Conservation (phyloP, 1,140 invertebrate species). For the Gyrodactylus bullatarudis region DNA sequence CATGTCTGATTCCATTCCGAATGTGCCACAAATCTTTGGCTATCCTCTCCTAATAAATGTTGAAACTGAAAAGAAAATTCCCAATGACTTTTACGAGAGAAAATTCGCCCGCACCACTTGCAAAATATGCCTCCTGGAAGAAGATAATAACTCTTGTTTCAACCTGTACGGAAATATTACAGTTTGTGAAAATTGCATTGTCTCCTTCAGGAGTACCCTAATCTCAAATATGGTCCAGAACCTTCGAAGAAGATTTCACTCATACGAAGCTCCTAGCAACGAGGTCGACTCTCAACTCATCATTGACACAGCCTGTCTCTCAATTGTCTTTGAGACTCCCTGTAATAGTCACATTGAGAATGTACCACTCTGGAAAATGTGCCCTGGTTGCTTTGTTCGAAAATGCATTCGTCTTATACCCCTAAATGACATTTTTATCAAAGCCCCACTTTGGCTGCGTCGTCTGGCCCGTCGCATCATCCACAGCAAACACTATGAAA, state of each 20-base stretch:
- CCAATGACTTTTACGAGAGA: not conserved
- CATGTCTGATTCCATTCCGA: too few species aligned
- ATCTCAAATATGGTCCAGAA: not conserved
- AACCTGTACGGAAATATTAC: not conserved
- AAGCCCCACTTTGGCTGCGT: not conserved
- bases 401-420: not conserved
- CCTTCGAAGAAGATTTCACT: not conserved
- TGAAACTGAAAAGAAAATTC: not conserved
- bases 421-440: not conserved
- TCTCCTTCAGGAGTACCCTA: not conserved
- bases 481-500: not conserved
- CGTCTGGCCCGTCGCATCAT: not conserved
- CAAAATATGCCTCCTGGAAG: not conserved
- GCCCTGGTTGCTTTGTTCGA: not conserved
- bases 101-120: not conserved
- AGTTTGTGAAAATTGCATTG: not conserved
- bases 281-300: not conserved
- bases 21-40: too few species aligned
- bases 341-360: not conserved
- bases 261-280: not conserved
- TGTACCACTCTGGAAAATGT: not conserved
- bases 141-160: not conserved
- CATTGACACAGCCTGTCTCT: not conserved
- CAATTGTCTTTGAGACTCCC: not conserved
- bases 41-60: not conserved